Percentiles rank a stretch among this genome's conserved stretches.
Evolutionary conservation across 2,888 invertebrate genomes (phyloP).

Genomic region (Bombylius major): DNA sequence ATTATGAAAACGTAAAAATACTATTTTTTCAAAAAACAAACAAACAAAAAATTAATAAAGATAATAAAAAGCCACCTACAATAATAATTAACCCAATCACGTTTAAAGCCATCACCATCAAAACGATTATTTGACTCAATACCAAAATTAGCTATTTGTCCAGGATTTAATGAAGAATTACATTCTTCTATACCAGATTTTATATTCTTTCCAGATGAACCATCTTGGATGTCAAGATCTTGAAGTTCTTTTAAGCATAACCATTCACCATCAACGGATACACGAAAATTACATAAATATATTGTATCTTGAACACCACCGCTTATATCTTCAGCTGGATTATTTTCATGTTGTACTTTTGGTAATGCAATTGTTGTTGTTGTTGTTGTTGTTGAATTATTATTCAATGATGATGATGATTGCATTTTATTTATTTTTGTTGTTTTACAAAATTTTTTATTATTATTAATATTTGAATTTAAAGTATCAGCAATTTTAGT

Average conservation of each 20-base stretch:
- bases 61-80: slow-evolving; percentile 36
- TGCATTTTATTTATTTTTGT: no score
- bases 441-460: no score
- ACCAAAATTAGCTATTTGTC: slow-evolving; percentile 15
- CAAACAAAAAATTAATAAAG: no score
- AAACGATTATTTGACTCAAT: slow-evolving; percentile 13
- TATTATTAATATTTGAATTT: no score
- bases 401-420: no score
- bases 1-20: no score
- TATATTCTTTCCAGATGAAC: slow-evolving; percentile 4
- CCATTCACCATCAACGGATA: slow-evolving; percentile 96
- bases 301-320: slow-evolving; percentile 87
- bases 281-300: slow-evolving; percentile 92
- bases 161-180: slow-evolving; percentile 11
- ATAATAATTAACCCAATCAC: slow-evolving; percentile 31
- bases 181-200: slow-evolving; percentile 5
- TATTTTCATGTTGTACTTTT: slow-evolving; percentile 37
- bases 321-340: slow-evolving; percentile 26
- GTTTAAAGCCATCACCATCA: slow-evolving; percentile 27
- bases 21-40: no score
- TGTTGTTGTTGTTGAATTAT: slow-evolving; percentile 13
- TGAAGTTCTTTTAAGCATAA: slow-evolving; percentile 86
- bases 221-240: slow-evolving; percentile 74
- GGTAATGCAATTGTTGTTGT: slow-evolving; percentile 28
- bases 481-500: no score